Conservation (phyloP, 2,888 invertebrate species). For the Pilophorus perplexus region DNA sequence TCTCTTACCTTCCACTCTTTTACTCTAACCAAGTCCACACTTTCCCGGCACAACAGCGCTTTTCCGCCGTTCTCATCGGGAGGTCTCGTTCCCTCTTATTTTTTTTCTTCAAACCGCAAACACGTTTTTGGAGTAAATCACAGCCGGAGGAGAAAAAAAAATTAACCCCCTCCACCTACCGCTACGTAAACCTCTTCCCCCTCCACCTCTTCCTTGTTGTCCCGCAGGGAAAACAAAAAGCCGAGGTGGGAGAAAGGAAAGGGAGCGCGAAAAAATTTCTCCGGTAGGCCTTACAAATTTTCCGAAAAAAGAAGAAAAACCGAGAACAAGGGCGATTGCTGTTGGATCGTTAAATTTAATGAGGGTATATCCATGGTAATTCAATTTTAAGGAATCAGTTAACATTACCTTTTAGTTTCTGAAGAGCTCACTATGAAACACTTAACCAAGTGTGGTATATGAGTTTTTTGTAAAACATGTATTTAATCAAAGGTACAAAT, state of each 20-base stretch:
- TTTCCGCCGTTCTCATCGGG: slow-evolving; percentile 12
- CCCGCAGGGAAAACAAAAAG: slow-evolving; percentile 14
- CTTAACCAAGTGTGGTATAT: too few species aligned
- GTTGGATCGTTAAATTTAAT: too few species aligned
- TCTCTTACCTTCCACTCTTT: neutral
- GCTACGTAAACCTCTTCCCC: neutral
- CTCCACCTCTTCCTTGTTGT: neutral
- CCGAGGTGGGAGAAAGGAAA: neutral
- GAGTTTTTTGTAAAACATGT: too few species aligned
- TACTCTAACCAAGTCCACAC: neutral
- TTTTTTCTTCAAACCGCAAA: slow-evolving; percentile 26
- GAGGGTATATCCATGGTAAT: too few species aligned
- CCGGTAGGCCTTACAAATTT: too few species aligned
- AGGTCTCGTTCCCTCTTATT: too few species aligned
- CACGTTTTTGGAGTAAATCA: slow-evolving; percentile 41
- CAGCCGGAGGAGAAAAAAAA: slow-evolving; percentile 19
- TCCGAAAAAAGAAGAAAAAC: neutral
- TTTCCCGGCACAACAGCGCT: neutral
- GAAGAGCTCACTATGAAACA: too few species aligned
- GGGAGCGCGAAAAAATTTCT: neutral
- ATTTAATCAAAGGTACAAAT: too few species aligned
- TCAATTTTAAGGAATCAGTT: too few species aligned
- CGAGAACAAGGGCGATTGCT: too few species aligned
- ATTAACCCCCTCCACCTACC: slow-evolving; percentile 4
- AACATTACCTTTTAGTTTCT: too few species aligned